Evolutionary conservation across 2,113 vertebrate species (phyloP).

Genomic region (Lepisosteus oculatus): DNA sequence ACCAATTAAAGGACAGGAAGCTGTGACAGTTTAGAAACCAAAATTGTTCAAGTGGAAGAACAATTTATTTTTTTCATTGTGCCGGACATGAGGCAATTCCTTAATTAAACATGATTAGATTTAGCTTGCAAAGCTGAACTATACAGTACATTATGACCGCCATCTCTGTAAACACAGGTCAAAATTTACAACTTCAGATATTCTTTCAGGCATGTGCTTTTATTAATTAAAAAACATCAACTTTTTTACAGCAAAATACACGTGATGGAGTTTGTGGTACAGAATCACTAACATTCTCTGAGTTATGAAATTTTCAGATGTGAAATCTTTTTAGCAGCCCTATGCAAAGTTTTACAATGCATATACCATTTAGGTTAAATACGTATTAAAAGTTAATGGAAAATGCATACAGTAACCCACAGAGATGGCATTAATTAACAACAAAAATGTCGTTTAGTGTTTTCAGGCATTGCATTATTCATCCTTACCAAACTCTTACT

Average conservation of each 20-base stretch:
- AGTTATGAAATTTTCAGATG: slow-evolving; percentile 8
- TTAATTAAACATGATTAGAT: no score
- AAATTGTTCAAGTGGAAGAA: no score
- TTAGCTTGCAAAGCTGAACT: no score
- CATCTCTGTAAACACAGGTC: neutral
- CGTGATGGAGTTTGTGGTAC: no score
- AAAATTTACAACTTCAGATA: no score
- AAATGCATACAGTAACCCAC: slow-evolving; percentile 7
- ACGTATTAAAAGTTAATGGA: slow-evolving; percentile 1
- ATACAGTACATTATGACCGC: slow-evolving; percentile 2
- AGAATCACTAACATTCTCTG: neutral
- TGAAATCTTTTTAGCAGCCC: slow-evolving; percentile 7
- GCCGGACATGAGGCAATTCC: no score
- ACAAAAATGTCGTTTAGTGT: neutral
- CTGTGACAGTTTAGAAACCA: no score
- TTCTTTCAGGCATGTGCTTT: no score
- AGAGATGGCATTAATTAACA: neutral
- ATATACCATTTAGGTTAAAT: slow-evolving; percentile 3
- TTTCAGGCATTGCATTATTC: no score
- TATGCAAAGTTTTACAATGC: slow-evolving; percentile 11
- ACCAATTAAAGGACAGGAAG: no score
- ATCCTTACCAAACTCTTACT: no score
- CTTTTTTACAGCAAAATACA: slow-evolving; percentile 13
- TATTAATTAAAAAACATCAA: slow-evolving; percentile 17
- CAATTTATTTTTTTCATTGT: no score